These are phyloP conservation scores for Ectemnius continuus DNA, from an alignment of 2,888 invertebrate species.

Conservation along the genomic window DNA sequence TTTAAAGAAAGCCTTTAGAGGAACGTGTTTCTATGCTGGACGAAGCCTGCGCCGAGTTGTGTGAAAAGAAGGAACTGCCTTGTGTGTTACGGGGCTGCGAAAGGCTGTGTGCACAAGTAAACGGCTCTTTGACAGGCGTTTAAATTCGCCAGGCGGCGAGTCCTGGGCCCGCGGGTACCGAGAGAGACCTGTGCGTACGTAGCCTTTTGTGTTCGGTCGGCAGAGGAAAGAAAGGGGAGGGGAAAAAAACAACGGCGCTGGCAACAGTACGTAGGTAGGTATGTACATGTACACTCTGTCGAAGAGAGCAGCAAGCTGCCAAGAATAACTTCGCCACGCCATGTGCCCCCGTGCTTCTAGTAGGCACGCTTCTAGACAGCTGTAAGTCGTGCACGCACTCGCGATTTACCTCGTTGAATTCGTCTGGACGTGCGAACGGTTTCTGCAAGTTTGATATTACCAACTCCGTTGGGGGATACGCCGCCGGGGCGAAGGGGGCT, in stretches of 20 bases:
- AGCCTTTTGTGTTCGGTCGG: constrained; percentile 38
- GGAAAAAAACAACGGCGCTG: too few species aligned
- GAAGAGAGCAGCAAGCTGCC: constrained; percentile 29
- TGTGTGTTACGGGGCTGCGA: too few species aligned
- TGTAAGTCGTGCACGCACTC: constrained; percentile 34
- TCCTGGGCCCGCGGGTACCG: neutral
- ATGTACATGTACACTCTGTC: constrained; percentile 13
- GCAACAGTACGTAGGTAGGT: too few species aligned
- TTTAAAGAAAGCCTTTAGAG: neutral
- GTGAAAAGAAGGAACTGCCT: too few species aligned
- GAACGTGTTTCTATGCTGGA: too few species aligned
- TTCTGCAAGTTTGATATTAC: too few species aligned
- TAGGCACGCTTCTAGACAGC: constrained; percentile 48
- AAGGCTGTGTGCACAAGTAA: too few species aligned
- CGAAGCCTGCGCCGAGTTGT: too few species aligned
- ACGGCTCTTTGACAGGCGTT: constrained; percentile 3
- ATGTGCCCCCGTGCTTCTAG: constrained; percentile 52
- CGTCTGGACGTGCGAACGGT: constrained; percentile 11
- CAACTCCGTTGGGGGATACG: too few species aligned
- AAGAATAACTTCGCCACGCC: constrained; percentile 53
- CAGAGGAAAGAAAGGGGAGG: constrained; percentile 33
- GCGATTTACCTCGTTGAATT: constrained; percentile 24
- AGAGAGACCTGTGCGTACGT: constrained; percentile 8
- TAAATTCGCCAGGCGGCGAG: neutral
- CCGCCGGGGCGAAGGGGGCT: too few species aligned